Conservation (phyloP, 2,113 vertebrate species). For the Rhinichthys klamathensis region DNA sequence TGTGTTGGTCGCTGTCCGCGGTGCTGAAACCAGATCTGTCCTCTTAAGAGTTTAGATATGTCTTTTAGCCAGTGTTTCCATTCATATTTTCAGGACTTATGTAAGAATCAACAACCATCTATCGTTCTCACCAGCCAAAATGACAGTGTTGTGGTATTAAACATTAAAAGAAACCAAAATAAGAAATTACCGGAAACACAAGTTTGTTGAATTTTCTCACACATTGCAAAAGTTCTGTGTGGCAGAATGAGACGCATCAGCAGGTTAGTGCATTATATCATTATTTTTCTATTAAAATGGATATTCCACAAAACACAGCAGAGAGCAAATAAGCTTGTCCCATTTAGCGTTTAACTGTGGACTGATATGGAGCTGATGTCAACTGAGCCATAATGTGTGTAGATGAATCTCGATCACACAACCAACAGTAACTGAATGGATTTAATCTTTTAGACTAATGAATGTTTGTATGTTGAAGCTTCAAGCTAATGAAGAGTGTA, state of each 20-base stretch:
- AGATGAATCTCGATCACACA: not conserved
- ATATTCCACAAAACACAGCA: not conserved
- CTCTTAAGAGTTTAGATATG: not conserved
- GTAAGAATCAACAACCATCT: too few relatives aligned
- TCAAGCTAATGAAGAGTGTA: not conserved
- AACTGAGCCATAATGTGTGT: not conserved
- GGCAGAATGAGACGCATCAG: not conserved
- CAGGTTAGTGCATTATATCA: not conserved
- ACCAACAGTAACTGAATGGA: not conserved
- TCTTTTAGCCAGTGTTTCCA: not conserved
- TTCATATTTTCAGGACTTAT: not conserved
- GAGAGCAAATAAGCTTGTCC: not conserved
- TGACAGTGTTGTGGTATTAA: too few relatives aligned
- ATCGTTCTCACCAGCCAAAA: too few relatives aligned
- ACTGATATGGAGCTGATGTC: not conserved
- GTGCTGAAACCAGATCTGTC: not conserved
- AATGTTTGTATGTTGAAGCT: not conserved
- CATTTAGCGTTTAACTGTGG: not conserved
- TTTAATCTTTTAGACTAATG: not conserved
- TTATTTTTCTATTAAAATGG: not conserved
- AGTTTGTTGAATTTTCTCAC: not conserved
- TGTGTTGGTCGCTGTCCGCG: not conserved
- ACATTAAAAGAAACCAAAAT: not conserved
- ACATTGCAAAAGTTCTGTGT: not conserved
- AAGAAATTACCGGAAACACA: not conserved